A percentile compares a stretch with the other conserved stretches of the same genome.
Evolutionary conservation across 1,140 invertebrate genomes (phyloP).

Genomic region (Ceratina calcarata): DNA sequence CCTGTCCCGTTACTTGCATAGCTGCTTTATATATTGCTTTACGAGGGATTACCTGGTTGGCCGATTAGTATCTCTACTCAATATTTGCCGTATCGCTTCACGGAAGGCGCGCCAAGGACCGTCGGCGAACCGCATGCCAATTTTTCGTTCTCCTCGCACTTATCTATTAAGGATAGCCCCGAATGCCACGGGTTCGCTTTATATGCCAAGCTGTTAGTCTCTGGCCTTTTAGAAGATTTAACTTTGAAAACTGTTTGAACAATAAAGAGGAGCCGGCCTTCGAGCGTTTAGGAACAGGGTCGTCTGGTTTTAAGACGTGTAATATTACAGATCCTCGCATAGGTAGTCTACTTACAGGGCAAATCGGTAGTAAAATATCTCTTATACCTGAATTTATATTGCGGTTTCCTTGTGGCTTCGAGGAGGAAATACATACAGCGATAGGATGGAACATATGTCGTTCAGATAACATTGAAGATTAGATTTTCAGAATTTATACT

Average conservation of each 20-base stretch:
- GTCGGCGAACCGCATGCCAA: background rate
- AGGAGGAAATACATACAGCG: background rate
- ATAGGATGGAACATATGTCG: background rate
- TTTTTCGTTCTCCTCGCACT: conserved; percentile 17
- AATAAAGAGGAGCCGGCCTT: background rate
- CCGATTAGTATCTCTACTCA: background rate
- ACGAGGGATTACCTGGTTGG: background rate
- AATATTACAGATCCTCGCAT: background rate
- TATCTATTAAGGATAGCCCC: background rate
- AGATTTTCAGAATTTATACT: no score
- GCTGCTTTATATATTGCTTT: background rate
- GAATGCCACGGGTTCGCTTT: background rate
- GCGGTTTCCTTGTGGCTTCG: background rate
- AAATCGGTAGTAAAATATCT: background rate
- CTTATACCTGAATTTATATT: background rate
- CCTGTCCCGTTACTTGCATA: background rate
- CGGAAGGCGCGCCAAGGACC: background rate
- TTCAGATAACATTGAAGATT: background rate
- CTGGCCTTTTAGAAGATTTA: background rate
- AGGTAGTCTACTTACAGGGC: background rate
- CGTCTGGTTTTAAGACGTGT: background rate
- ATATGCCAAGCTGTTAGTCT: no score
- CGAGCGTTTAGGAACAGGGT: background rate
- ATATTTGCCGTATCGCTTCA: conserved; percentile 1
- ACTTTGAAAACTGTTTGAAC: background rate